Evolutionary conservation across 2,797 vertebrate species (phyloP).

Genomic region (Onychomys arenicola): DNA sequence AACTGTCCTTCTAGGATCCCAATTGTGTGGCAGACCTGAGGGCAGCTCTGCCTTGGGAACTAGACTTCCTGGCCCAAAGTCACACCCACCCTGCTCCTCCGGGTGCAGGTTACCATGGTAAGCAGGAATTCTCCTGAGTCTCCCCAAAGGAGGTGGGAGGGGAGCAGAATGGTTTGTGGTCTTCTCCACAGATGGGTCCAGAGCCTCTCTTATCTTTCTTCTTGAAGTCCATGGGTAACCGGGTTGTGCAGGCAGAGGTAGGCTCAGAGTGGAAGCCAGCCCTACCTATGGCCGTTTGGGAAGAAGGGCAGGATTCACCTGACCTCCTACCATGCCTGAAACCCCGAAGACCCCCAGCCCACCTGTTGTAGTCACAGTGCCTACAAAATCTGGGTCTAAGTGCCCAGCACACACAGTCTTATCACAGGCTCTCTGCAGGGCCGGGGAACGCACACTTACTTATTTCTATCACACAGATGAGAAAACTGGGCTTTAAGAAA

Average conservation of each 20-base stretch:
- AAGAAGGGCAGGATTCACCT: neutral
- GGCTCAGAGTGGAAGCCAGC: neutral
- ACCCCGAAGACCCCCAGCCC: neutral
- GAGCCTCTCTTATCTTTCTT: neutral
- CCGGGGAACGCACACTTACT: neutral
- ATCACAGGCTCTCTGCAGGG: fast-evolving
- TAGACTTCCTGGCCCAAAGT: neutral
- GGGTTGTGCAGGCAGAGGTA: neutral
- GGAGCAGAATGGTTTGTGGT: neutral
- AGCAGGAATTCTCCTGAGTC: constrained; percentile 47
- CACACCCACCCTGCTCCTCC: neutral
- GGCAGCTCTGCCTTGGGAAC: constrained; percentile 21
- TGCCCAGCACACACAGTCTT: fast-evolving
- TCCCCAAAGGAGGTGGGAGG: neutral
- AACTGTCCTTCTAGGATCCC: neutral
- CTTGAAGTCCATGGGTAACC: neutral
- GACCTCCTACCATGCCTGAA: neutral
- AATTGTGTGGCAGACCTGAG: neutral
- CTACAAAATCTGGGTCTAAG: fast-evolving
- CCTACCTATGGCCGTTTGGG: neutral
- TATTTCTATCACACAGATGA: no score
- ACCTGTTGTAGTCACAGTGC: neutral
- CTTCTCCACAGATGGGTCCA: neutral
- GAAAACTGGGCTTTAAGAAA: neutral
- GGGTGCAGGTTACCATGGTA: constrained; percentile 67